Percentiles rank a stretch among this genome's conserved stretches.
Conservation (phyloP, 2,797 vertebrate species). For the Odontamblyopus rebecca region DNA sequence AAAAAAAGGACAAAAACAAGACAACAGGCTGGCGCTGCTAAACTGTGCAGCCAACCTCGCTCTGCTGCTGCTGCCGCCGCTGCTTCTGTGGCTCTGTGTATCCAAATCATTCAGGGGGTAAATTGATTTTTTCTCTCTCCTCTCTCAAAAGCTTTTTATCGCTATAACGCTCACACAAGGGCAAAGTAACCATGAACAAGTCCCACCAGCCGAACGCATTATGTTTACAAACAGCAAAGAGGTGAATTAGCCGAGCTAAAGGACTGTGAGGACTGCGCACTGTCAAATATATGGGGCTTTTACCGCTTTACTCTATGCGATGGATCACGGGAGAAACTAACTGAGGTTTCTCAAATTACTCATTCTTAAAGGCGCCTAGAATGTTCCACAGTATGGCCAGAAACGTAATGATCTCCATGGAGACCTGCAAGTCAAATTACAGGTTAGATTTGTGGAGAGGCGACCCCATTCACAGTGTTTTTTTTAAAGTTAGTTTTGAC, state of each 20-base stretch:
- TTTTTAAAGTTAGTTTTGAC: no score
- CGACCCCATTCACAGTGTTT: no score
- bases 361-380: no score
- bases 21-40: slow-evolving; percentile 26
- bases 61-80: slow-evolving; percentile 14
- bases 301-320: slow-evolving; percentile 27
- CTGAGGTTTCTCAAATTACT: no score
- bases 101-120: slow-evolving; percentile 68
- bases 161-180: slow-evolving; percentile 68
- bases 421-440: no score
- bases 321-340: no score
- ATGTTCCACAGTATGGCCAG: no score
- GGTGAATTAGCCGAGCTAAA: slow-evolving; percentile 68
- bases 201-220: slow-evolving; percentile 65
- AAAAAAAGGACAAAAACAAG: slow-evolving; percentile 43
- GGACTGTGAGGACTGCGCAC: slow-evolving; percentile 34
- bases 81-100: slow-evolving; percentile 48
- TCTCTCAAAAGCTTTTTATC: slow-evolving; percentile 66
- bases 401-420: no score
- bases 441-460: no score
- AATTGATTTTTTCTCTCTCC: slow-evolving; percentile 66
- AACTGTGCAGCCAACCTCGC: slow-evolving; percentile 7
- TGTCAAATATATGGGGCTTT: slow-evolving; percentile 40
- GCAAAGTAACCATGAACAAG: slow-evolving; percentile 74
- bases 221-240: slow-evolving; percentile 70